phyloP scores from a whole-genome alignment of 2,888 invertebrate species.

The Drosophila infuscata region DNA sequence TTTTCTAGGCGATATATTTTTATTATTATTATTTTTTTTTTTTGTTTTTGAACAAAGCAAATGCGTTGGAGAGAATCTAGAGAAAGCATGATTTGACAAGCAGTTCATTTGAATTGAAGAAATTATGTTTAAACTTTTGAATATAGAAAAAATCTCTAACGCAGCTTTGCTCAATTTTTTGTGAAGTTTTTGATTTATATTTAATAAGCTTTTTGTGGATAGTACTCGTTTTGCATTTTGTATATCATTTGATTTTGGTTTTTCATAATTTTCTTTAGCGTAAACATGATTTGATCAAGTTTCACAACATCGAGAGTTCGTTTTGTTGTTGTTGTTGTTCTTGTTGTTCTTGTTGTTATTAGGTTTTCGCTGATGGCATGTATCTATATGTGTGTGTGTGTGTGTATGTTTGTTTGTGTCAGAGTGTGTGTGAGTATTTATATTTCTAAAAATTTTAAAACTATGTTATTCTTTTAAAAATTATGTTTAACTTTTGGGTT shows the following conservation, averaged over 20 bases:
- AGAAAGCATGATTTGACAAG: neutral
- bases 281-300: constrained; percentile 83
- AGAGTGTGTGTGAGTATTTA: constrained; percentile 36
- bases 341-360: constrained; percentile 69
- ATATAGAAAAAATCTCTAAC: constrained; percentile 14
- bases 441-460: constrained; percentile 66
- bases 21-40: constrained; percentile 27
- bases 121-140: constrained; percentile 3
- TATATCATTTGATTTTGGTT: constrained; percentile 43
- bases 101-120: constrained; percentile 1
- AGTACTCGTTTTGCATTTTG: constrained; percentile 48
- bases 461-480: constrained; percentile 72
- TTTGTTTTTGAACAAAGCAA: constrained; percentile 55
- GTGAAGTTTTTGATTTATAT: constrained; percentile 27
- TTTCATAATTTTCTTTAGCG: constrained; percentile 56
- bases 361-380: constrained; percentile 66
- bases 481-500: constrained; percentile 81
- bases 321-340: constrained; percentile 80
- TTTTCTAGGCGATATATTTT: constrained; percentile 59
- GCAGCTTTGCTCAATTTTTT: constrained; percentile 42
- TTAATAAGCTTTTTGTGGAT: constrained; percentile 45
- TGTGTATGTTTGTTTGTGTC: constrained; percentile 15
- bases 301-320: constrained; percentile 85
- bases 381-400: constrained; percentile 32
- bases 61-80: constrained; percentile 26